Conservation (phyloP, 53 echinoderm and acorn worm genomes). For the Paracentrotus lividus region DNA sequence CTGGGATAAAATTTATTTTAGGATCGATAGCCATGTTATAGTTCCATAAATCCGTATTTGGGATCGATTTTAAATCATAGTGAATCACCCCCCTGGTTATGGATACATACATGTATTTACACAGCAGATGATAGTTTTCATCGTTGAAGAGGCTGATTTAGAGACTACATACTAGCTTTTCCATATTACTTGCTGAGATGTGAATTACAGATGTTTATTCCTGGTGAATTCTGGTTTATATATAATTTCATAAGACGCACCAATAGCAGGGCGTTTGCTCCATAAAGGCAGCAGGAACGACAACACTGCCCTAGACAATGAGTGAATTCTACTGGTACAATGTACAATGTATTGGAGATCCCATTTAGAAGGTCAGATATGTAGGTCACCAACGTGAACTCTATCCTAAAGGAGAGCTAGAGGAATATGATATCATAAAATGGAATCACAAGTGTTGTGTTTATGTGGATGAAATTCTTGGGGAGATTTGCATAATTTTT, state of each 20-base stretch:
- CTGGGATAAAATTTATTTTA: no score
- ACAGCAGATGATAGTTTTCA: no score
- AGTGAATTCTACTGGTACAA: not conserved
- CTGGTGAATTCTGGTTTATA: not conserved
- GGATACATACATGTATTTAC: not conserved
- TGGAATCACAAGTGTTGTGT: not conserved
- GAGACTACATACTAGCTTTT: not conserved
- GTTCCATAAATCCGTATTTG: no score
- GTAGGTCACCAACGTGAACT: conserved; percentile 1
- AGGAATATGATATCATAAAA: not conserved
- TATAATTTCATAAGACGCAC: not conserved
- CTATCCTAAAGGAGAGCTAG: not conserved
- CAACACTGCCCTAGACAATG: not conserved
- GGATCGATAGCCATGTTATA: no score
- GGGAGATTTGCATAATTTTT: not conserved
- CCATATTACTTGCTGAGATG: not conserved
- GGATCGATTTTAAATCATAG: no score
- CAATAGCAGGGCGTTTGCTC: conserved; percentile 12
- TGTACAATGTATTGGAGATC: not conserved
- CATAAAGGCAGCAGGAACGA: conserved; percentile 9
- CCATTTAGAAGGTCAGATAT: not conserved
- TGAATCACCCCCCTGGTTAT: not conserved
- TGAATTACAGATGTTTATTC: not conserved
- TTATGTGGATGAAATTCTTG: not conserved
- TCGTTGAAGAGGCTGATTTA: not conserved